A percentile compares a stretch with the other conserved stretches of the same genome.
phyloP scores from a whole-genome alignment of 2,113 vertebrate species.

The Alectura lathami region DNA sequence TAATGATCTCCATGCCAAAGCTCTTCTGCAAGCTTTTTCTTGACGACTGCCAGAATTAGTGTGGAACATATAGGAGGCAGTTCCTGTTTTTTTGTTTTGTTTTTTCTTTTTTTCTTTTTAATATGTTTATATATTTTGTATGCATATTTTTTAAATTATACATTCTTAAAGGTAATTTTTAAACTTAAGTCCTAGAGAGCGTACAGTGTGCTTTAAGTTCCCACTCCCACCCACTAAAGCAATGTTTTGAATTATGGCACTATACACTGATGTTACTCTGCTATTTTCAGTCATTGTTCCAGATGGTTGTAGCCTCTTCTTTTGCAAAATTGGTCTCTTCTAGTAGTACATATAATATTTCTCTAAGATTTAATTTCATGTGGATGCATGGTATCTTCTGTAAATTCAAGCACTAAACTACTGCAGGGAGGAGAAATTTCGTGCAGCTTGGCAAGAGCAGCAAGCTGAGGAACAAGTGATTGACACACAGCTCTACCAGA shows the following conservation, averaged over 20 bases:
- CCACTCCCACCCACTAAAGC: background rate
- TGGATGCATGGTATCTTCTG: background rate
- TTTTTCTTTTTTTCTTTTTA: too few species aligned
- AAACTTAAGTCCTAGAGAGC: background rate
- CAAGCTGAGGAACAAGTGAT: background rate
- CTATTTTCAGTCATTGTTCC: background rate
- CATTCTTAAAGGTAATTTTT: background rate
- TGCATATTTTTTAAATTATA: background rate
- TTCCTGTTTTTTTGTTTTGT: too few species aligned
- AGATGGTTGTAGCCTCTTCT: background rate
- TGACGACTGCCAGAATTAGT: background rate
- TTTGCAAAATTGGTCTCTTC: background rate
- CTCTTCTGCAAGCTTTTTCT: background rate
- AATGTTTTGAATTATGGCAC: background rate
- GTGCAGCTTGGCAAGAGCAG: background rate
- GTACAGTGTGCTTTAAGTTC: background rate
- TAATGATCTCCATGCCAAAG: background rate
- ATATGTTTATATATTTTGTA: too few species aligned
- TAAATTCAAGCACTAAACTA: background rate
- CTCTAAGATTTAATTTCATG: rapidly evolving
- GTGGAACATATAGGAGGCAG: background rate
- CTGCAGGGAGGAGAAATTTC: background rate
- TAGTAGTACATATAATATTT: background rate
- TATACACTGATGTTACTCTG: background rate
- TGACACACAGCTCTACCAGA: background rate